Evolutionary conservation across 1,140 invertebrate species (phyloP).

Genomic region (Cataglyphis hispanica): DNA sequence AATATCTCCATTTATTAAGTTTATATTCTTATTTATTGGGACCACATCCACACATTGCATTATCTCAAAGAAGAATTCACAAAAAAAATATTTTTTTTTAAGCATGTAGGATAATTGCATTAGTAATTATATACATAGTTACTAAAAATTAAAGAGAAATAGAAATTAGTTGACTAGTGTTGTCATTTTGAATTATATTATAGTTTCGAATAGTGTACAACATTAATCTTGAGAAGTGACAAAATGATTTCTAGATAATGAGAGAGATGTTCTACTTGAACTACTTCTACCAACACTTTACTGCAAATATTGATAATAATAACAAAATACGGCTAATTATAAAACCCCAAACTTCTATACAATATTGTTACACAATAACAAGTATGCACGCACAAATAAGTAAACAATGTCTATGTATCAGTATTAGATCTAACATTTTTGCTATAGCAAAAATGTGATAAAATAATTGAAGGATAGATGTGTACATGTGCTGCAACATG

Average conservation of each 20-base stretch:
- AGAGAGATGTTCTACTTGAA: not conserved
- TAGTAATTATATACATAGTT: conserved; percentile 11
- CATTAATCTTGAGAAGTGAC: not conserved
- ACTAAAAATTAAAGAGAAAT: no score
- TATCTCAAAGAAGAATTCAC: conserved; percentile 8
- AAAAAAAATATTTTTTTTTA: conserved; percentile 23
- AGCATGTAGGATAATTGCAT: not conserved
- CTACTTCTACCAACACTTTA: not conserved
- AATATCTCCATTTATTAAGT: conserved; percentile 39
- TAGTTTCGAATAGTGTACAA: conserved; percentile 31
- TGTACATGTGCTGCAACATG: conserved; percentile 20
- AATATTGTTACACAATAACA: conserved; percentile 45
- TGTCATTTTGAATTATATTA: conserved; percentile 11
- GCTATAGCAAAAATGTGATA: conserved; percentile 11
- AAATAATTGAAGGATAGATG: conserved; percentile 16
- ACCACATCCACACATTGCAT: conserved; percentile 52
- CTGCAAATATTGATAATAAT: conserved; percentile 21
- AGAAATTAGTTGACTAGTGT: conserved; percentile 5
- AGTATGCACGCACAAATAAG: conserved; percentile 25
- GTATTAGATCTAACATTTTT: conserved; percentile 9
- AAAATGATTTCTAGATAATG: conserved; percentile 23
- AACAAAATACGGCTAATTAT: conserved; percentile 63
- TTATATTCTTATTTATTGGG: conserved; percentile 63
- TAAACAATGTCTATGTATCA: conserved; percentile 7
- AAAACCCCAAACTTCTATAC: conserved; percentile 39